Conservation (phyloP, 2,113 vertebrate genomes). For the Maccullochella peelii region DNA sequence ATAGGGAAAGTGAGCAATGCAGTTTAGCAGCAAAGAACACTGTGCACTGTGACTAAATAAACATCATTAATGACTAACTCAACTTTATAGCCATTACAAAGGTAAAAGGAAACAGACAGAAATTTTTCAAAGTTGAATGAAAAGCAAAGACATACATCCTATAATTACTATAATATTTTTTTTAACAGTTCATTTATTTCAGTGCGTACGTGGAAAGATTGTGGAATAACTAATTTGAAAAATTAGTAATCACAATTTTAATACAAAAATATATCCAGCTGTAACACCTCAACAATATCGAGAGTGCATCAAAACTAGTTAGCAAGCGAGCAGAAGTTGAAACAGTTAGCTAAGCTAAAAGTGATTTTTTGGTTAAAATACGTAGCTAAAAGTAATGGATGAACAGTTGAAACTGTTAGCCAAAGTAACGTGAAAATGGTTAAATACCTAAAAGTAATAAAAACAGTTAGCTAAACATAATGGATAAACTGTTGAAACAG, state of each 20-base stretch:
- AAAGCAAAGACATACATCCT: not conserved
- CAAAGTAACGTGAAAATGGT: not conserved
- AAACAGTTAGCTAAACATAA: not conserved
- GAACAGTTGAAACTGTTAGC: not conserved
- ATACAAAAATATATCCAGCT: not conserved
- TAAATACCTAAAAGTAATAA: not conserved
- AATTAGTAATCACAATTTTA: not conserved
- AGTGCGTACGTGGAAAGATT: not conserved
- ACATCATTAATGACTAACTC: slow-evolving; percentile 37
- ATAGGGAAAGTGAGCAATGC: slow-evolving; percentile 69
- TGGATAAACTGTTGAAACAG: not conserved
- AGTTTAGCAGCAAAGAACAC: slow-evolving; percentile 14
- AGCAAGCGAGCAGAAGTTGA: not conserved
- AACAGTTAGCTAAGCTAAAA: not conserved
- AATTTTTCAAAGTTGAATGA: not conserved
- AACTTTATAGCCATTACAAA: not conserved
- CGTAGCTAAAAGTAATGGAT: not conserved
- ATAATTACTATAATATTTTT: not conserved
- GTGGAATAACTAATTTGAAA: not conserved
- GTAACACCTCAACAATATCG: not conserved
- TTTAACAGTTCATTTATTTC: not conserved
- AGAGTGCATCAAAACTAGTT: not conserved
- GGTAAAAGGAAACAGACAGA: not conserved
- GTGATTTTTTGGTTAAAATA: no score
- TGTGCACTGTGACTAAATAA: slow-evolving; percentile 47